phyloP scores from a whole-genome alignment of 2,797 vertebrate species.

The Ptychadena robeensis region DNA sequence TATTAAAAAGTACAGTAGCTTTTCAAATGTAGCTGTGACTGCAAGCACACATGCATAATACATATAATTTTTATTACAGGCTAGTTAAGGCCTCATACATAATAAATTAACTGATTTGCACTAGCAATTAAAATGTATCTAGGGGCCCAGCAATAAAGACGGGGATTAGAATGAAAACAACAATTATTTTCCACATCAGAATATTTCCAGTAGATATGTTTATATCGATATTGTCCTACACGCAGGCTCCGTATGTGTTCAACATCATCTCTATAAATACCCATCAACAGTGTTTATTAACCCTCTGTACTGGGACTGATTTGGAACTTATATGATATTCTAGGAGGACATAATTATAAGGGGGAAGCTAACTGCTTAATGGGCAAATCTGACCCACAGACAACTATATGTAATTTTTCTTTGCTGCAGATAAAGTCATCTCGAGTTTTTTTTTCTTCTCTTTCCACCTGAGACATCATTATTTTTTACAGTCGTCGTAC shows the following conservation, averaged over 20 bases:
- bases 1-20: constrained; percentile 22
- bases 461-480: too few relatives aligned
- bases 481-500: too few relatives aligned
- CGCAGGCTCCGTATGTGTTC: background rate
- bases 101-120: constrained; percentile 49
- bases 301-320: background rate
- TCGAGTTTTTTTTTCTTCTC: too few relatives aligned
- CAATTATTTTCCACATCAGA: constrained; percentile 5
- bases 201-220: background rate
- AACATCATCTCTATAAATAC: background rate
- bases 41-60: constrained; percentile 49
- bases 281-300: background rate
- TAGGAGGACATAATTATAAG: too few relatives aligned
- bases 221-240: background rate
- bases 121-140: constrained; percentile 50
- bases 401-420: too few relatives aligned
- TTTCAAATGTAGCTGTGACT: constrained; percentile 26
- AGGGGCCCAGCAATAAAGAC: constrained; percentile 19
- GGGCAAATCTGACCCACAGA: too few relatives aligned
- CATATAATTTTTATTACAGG: constrained; percentile 51
- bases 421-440: too few relatives aligned
- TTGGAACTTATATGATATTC: too few relatives aligned
- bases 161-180: constrained; percentile 15
- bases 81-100: constrained; percentile 35
- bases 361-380: too few relatives aligned